Evolutionary conservation across 2,113 vertebrate genomes (phyloP).

Genomic region (Hippolais icterina): DNA sequence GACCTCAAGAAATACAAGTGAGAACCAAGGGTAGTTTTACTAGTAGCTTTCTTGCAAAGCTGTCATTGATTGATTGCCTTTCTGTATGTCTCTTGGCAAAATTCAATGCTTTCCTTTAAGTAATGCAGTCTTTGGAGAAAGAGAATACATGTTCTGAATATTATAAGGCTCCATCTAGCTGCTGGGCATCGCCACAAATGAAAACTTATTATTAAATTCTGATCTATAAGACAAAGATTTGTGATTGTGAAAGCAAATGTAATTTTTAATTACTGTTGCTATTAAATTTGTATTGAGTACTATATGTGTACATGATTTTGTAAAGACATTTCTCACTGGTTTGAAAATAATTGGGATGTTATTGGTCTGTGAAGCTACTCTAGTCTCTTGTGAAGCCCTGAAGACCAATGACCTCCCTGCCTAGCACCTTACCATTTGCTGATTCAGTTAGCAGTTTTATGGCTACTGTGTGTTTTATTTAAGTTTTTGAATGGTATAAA

Average conservation of each 20-base stretch:
- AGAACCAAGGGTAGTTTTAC: background rate
- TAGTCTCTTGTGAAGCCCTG: background rate
- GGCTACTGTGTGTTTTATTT: background rate
- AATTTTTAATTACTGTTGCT: background rate
- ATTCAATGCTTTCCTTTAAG: slow-evolving; percentile 55
- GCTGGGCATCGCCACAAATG: background rate
- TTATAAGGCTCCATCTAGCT: background rate
- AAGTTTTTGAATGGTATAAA: background rate
- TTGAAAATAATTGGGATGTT: background rate
- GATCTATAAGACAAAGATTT: background rate
- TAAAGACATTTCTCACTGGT: background rate
- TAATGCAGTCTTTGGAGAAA: slow-evolving; percentile 16
- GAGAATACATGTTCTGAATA: slow-evolving; percentile 28
- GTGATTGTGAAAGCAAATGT: background rate
- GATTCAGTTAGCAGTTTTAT: background rate
- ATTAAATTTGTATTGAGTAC: background rate
- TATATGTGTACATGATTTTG: background rate
- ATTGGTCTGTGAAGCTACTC: background rate
- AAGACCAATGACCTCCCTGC: background rate
- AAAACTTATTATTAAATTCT: background rate
- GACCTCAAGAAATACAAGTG: background rate
- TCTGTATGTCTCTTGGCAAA: slow-evolving; percentile 40
- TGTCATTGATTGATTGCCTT: slow-evolving; percentile 55
- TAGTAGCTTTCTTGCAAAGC: background rate
- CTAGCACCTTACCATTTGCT: background rate